phyloP scores from a whole-genome alignment of 2,113 vertebrate species.

The Serilophus lunatus region DNA sequence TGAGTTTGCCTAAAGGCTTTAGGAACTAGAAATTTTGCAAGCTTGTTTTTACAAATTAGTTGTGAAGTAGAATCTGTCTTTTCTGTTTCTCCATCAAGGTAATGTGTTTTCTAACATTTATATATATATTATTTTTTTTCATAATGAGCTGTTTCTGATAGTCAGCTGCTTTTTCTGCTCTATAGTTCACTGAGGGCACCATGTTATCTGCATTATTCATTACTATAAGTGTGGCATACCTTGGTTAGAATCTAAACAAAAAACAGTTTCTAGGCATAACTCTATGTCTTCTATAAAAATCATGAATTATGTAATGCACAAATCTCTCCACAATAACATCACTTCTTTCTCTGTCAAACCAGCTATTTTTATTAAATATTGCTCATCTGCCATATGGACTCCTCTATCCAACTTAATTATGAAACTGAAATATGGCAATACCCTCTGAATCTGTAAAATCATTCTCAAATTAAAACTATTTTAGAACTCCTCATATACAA shows the following conservation, averaged over 20 bases:
- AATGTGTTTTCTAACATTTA: slow-evolving; percentile 6
- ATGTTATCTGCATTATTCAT: slow-evolving; percentile 71
- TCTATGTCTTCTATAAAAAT: slow-evolving; percentile 50
- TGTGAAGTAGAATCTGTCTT: background rate
- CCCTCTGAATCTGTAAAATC: slow-evolving; percentile 38
- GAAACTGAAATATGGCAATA: slow-evolving; percentile 47
- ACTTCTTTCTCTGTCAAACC: slow-evolving; percentile 24
- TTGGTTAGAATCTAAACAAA: slow-evolving; percentile 65
- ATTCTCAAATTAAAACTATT: slow-evolving; percentile 62
- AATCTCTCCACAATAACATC: slow-evolving; percentile 53
- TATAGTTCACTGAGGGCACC: slow-evolving; percentile 56
- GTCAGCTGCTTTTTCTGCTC: slow-evolving; percentile 38
- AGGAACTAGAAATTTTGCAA: slow-evolving; percentile 34
- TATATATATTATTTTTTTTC: background rate
- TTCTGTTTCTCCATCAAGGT: slow-evolving; percentile 52
- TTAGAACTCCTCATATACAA: background rate
- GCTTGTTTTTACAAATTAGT: slow-evolving; percentile 58
- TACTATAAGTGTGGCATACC: slow-evolving; percentile 32
- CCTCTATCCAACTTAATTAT: slow-evolving; percentile 57
- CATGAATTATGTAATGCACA: slow-evolving; percentile 75
- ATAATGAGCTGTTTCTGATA: slow-evolving; percentile 62
- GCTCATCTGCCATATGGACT: slow-evolving; percentile 63
- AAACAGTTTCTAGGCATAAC: slow-evolving; percentile 59
- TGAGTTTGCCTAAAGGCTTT: slow-evolving; percentile 48
- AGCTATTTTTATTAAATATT: slow-evolving; percentile 72